Conservation (phyloP, 2,113 vertebrate genomes). For the Mungos mungo region DNA sequence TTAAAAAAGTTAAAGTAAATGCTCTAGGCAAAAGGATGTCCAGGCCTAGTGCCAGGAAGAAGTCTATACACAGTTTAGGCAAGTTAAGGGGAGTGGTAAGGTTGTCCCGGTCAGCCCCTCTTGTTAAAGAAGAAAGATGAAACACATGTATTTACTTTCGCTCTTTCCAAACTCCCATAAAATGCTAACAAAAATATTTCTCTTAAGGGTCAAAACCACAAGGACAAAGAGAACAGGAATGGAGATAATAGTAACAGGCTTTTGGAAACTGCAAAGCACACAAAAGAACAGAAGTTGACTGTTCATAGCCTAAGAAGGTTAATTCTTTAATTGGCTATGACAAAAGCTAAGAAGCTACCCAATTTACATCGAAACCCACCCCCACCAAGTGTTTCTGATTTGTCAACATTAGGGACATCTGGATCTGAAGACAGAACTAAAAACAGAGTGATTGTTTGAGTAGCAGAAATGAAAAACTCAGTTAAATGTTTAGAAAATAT, state of each 20-base stretch:
- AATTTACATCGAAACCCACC: not conserved
- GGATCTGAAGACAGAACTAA: not conserved
- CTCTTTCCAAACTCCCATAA: not conserved
- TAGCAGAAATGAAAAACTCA: not conserved
- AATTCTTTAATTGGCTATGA: not conserved
- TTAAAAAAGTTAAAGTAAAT: not conserved
- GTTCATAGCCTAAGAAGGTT: not conserved
- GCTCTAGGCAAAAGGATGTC: not conserved
- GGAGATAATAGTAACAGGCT: not conserved
- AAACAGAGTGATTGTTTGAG: not conserved
- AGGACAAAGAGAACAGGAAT: not conserved
- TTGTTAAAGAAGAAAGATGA: not conserved
- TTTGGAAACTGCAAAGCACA: not conserved
- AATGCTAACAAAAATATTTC: not conserved
- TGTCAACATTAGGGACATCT: not conserved
- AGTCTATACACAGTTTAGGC: not conserved
- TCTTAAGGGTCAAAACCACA: constrained; percentile 7
- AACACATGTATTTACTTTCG: not conserved
- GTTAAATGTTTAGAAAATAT: not conserved
- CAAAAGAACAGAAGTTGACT: not conserved
- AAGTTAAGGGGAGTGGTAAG: not conserved
- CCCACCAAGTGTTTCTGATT: not conserved
- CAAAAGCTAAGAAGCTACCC: not conserved
- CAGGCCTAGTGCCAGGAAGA: not conserved
- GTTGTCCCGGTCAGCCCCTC: not conserved